Base-by-base conservation (phyloP, 2,888 invertebrate species). In the Dioctria rufipes region DNA sequence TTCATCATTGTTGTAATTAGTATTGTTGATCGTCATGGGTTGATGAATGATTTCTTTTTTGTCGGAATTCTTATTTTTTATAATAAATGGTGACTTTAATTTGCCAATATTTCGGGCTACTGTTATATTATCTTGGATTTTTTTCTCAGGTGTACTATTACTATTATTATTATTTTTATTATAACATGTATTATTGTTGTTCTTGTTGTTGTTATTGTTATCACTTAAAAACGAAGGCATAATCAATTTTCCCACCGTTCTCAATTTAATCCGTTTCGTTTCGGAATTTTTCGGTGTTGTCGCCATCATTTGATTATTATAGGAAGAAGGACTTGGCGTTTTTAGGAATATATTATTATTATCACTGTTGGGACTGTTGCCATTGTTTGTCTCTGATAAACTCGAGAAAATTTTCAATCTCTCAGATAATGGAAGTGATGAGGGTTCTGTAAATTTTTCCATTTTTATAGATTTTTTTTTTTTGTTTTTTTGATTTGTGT, bases 351-450 rank as follows among this genome's bases (percentile, higher is more conserved):
- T 6, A 3, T 37, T 49, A 69, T 69, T 51, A 3, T 37, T 49
- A 69, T 69, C 69, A 51, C 49, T 49, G 39, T 69, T 69, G 9
- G 69, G 49, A 69, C 69, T 69, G 69, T n/a, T 51, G 39, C 4
- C 85, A 46, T 42, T 66, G 67, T 51, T 78, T 77, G 25, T 78
- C 25, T 86, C 87, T 81, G 87, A 86, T 13, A 88, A 85, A 80
- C 85, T 88, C 83, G 86, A 87, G 83, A 88, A 88, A 85, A 89
- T 88, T 77, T 87, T 86, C 81, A 88, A 84, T 4, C 89, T 86
- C 83, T 89, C 88, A 81, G 88, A 86, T 65, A 88, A 84, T 78
- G 88, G 87, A 75, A 89, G 83, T 37, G 88, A 88, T 81, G 88
- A 88, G 51, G 88, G 88, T 81, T 89, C 88, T 88, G 85, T 63